Evolutionary conservation across 1,140 invertebrate genomes (phyloP), one percentile per base, ranked within the genome.

Genomic region (Drosophila fuyamai): DNA sequence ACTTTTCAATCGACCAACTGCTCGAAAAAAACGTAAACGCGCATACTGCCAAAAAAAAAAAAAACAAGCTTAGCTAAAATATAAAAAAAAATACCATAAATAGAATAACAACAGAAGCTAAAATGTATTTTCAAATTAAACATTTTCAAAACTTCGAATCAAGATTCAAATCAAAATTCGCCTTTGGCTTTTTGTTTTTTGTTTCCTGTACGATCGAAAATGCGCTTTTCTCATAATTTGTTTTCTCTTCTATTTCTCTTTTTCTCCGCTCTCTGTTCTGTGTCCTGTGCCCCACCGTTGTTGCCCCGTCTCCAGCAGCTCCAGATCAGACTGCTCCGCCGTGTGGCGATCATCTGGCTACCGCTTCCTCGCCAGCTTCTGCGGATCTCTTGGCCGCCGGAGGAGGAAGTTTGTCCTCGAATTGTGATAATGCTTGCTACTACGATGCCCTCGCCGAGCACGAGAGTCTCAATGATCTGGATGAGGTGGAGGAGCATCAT

Each of bases 161-260:
- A 55, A 46, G n/a, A 40, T 59, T 13, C 32, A 50, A 51, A 61
- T 53, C 48, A 47, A 76, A 67, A 61, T 75, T 62, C 50, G 89
- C 83, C 86, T 92, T 79, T 92, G 90, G 91, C 90, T 92, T 92
- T 91, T 92, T 88, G 88, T 81, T 75, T 62, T 76, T 65, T 73
- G 58, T 66, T 76, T 76, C 51, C 43, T 70, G 50, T 75, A 75
- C 50, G 48, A 68, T 46, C 18, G 36, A 35, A 83, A 79, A 85
- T 84, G 82, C 90, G 86, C 85, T 84, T 91, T 90, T 91, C 85
- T 92, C 86, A 92, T 91, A 80, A 90, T 76, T 81, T 91, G 86
- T 91, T 76, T 92, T 92, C 84, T 91, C 78, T 90, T 92, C 81
- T 83, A 65, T 65, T 66, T 68, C 65, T 68, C 62, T 68, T 68